These are phyloP conservation scores for Electrophaes corylata DNA, from an alignment of 2,888 invertebrate genomes.

Conservation along the genomic window DNA sequence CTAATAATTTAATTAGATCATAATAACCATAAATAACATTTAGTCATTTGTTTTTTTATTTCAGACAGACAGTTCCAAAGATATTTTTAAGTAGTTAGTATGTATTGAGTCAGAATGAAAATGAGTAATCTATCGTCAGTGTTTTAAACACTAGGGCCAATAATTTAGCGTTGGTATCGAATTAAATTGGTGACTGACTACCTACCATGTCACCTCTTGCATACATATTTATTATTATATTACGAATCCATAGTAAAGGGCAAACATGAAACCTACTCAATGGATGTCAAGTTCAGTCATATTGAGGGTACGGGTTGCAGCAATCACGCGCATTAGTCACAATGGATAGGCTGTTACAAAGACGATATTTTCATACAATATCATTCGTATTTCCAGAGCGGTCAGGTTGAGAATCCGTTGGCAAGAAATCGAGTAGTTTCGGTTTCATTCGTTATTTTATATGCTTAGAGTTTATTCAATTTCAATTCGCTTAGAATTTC, in stretches of 20 bases:
- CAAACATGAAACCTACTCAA: slow-evolving; percentile 47
- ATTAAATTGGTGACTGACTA: neutral
- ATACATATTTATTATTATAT: slow-evolving; percentile 13
- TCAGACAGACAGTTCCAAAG: neutral
- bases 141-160: too few species aligned
- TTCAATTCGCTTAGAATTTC: slow-evolving; percentile 3
- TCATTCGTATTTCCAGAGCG: slow-evolving; percentile 8
- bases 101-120: neutral
- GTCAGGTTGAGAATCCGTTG: slow-evolving; percentile 20
- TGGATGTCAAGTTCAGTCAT: slow-evolving; percentile 71
- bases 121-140: slow-evolving; percentile 2
- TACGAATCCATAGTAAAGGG: slow-evolving; percentile 33
- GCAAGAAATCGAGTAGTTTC: slow-evolving; percentile 1
- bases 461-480: slow-evolving; percentile 2
- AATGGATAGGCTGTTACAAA: slow-evolving; percentile 34
- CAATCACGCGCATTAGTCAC: slow-evolving; percentile 62
- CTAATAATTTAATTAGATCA: too few species aligned
- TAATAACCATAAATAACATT: too few species aligned
- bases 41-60: neutral
- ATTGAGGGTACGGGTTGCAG: slow-evolving; percentile 60
- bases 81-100: neutral
- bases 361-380: slow-evolving; percentile 3
- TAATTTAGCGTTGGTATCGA: too few species aligned
- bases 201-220: neutral
- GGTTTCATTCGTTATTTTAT: slow-evolving; percentile 13